These are phyloP conservation scores for Mesochorus sp. DNA, from an alignment of 2,888 invertebrate species.

Conservation along the genomic window DNA sequence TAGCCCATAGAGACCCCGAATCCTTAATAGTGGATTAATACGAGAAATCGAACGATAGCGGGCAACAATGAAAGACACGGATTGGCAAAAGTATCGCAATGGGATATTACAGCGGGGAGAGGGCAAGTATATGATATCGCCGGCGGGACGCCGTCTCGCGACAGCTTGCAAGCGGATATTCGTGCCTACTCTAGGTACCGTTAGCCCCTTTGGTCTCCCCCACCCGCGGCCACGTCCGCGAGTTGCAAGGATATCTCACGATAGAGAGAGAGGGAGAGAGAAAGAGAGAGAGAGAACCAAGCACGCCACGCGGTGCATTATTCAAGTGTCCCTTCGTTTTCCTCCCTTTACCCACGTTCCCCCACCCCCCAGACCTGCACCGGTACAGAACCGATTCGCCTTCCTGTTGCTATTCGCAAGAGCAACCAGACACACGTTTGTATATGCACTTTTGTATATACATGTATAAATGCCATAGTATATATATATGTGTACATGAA, in stretches of 20 bases:
- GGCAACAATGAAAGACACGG: conserved; percentile 66
- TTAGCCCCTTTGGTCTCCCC: conserved; percentile 66
- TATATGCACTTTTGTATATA: conserved; percentile 26
- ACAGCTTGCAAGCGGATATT: conserved; percentile 81
- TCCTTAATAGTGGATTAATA: too few relatives aligned
- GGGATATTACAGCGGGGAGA: conserved; percentile 42
- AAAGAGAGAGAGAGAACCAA: conserved; percentile 35
- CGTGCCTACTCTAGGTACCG: conserved; percentile 78
- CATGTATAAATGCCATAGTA: conserved; percentile 28
- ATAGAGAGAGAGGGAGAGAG: too few relatives aligned
- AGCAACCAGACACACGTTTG: conserved; percentile 28
- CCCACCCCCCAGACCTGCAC: conserved; percentile 31
- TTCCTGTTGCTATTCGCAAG: conserved; percentile 47
- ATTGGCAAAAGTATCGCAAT: not conserved
- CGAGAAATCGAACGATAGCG: conserved; percentile 66
- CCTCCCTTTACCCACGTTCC: conserved; percentile 46
- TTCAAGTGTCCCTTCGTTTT: conserved; percentile 61
- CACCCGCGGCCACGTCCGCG: not conserved
- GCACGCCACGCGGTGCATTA: conserved; percentile 56
- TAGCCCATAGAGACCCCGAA: too few relatives aligned
- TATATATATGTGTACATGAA: conserved; percentile 34
- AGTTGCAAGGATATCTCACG: conserved; percentile 50
- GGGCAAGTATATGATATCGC: conserved; percentile 41
- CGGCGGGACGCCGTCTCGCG: conserved; percentile 62
- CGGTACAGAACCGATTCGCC: conserved; percentile 30